Percentiles rank a stretch among this genome's conserved stretches.
Evolutionary conservation across 2,797 vertebrate species (phyloP).

Genomic region (Manis pentadactyla): DNA sequence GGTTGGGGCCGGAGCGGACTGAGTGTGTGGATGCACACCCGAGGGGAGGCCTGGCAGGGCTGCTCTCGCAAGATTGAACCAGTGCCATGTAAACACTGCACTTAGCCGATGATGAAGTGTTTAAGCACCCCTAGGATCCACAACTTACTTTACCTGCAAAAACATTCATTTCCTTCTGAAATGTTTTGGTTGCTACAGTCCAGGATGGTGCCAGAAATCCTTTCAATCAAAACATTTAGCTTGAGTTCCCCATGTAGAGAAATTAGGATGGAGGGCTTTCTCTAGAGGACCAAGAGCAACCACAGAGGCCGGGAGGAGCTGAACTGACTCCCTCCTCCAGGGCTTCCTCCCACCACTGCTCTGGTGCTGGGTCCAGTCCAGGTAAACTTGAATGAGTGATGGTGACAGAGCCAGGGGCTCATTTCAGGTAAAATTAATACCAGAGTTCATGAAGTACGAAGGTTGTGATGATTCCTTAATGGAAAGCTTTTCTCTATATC

Average conservation of each 20-base stretch:
- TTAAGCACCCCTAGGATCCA: conserved; percentile 33
- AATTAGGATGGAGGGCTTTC: neutral
- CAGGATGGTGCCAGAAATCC: conserved; percentile 58
- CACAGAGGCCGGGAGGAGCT: neutral
- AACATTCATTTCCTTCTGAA: conserved; percentile 72
- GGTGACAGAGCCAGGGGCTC: neutral
- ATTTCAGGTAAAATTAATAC: neutral
- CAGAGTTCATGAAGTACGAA: neutral
- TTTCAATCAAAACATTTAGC: conserved; percentile 55
- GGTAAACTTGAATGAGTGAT: neutral
- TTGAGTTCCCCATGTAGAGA: neutral
- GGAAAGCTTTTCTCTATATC: neutral
- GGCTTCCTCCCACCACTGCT: neutral
- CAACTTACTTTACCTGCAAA: conserved; percentile 56
- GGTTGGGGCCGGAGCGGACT: neutral
- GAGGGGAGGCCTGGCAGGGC: neutral
- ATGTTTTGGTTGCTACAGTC: conserved; percentile 55
- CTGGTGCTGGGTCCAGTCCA: neutral
- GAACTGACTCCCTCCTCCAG: fast-evolving
- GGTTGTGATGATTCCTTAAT: neutral
- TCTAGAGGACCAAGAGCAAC: neutral
- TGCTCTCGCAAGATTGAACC: neutral
- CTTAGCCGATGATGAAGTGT: conserved; percentile 56
- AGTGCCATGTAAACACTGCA: conserved; percentile 50
- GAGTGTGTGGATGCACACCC: neutral